phyloP scores from a whole-genome alignment of 2,888 invertebrate genomes.

The Pseudoips prasinana region DNA sequence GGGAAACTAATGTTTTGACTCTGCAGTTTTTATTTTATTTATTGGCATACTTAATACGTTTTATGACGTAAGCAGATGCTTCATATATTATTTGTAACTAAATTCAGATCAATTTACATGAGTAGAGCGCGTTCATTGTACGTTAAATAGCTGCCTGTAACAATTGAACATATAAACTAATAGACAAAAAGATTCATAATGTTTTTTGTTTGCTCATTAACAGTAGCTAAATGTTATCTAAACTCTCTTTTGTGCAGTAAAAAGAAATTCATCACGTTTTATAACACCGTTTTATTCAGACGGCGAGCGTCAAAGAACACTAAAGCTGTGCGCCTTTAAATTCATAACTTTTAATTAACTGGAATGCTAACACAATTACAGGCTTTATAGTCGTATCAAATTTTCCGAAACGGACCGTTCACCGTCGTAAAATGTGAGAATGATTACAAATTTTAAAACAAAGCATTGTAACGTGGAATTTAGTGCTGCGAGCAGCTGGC shows the following conservation, averaged over 20 bases:
- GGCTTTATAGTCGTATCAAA: constrained; percentile 79
- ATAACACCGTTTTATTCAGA: constrained; percentile 51
- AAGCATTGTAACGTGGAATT: constrained; percentile 76
- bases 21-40: constrained; percentile 50
- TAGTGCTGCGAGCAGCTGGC: constrained; percentile 73
- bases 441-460: constrained; percentile 81
- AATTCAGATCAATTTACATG: constrained; percentile 23
- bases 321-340: constrained; percentile 71
- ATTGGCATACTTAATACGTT: constrained; percentile 48
- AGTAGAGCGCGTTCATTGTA: constrained; percentile 35
- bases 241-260: constrained; percentile 51
- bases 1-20: constrained; percentile 69
- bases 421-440: constrained; percentile 80
- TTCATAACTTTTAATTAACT: constrained; percentile 82
- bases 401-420: constrained; percentile 79
- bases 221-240: constrained; percentile 51
- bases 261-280: constrained; percentile 62
- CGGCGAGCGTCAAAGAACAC: constrained; percentile 61
- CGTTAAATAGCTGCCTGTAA: constrained; percentile 43
- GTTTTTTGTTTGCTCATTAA: constrained; percentile 53
- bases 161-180: constrained; percentile 44
- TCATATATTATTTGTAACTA: constrained; percentile 20
- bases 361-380: constrained; percentile 79
- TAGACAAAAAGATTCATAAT: constrained; percentile 44
- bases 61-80: constrained; percentile 50